Base-by-base conservation (phyloP, 2,113 vertebrate genomes). In the Xiphophorus maculatus region DNA sequence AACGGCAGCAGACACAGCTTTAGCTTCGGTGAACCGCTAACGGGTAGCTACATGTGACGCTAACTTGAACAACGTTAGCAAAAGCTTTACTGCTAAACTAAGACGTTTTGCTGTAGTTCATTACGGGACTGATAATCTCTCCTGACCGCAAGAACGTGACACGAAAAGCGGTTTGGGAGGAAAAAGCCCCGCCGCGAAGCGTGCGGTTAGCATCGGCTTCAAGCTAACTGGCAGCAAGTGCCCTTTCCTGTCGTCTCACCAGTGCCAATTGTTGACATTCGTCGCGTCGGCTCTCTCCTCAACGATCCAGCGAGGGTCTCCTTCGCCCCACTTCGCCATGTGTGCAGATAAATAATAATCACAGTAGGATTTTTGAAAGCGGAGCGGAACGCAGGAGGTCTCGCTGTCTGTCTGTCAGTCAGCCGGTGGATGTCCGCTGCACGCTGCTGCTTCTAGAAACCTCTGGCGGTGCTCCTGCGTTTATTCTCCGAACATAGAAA, bases 251-350 rank as follows among this genome's bases (percentile, higher is more conserved):
- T 2, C 4, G 22, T 61, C 90, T 95, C 87, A 99, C 98, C 98
- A 99, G 89, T 99, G 98, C 97, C 98, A 99, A 93, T 99, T 99
- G 91, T 99, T 99, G 87, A 99, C 97, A 90, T 99, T 99, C 58
- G 98, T 99, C 61, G 97, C 98, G 79, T 99, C 98, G 17, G 98
- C 97, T 91, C 98, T 91, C 91, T 98, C 96, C 89, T 99, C 97
- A 42, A 99, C 98, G 76, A 99, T 99, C 98, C 98, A 99, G 28
- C 98, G 97, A 88, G 98, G 98, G 93, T 99, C 98, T 40, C 98
- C 98, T 94, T 99, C 95, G n/a, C 98, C 98, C 97, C 98, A 99
- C 92, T 98, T 98, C 10, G 98, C 98, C 98, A 99, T 99, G 11
- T 62, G 2, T 4, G 4, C 14, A 7, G 13, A 2, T 61, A 17